Evolutionary conservation across 2,113 vertebrate genomes (phyloP).

Genomic region (Penelope pileata): DNA sequence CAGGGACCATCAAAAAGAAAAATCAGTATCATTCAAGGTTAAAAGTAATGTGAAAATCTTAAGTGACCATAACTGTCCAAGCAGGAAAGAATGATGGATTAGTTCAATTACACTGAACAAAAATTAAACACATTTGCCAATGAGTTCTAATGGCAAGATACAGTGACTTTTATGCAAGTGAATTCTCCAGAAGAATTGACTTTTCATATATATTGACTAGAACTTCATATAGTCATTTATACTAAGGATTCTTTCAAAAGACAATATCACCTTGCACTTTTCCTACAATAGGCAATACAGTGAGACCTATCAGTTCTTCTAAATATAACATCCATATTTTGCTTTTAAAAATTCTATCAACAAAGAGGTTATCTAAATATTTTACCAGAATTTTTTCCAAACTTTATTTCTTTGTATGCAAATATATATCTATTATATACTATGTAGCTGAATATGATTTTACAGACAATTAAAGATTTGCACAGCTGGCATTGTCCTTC

Average conservation of each 20-base stretch:
- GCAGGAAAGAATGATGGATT: slow-evolving; percentile 27
- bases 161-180: neutral
- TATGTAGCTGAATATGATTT: neutral
- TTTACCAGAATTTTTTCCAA: neutral
- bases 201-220: neutral
- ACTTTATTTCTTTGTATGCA: neutral
- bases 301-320: neutral
- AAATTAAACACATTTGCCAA: slow-evolving; percentile 46
- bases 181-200: neutral
- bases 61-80: slow-evolving; percentile 40
- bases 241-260: neutral
- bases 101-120: slow-evolving; percentile 11
- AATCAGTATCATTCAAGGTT: slow-evolving; percentile 9
- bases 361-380: neutral
- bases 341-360: neutral
- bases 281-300: neutral
- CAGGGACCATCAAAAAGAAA: neutral
- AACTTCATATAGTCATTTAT: neutral
- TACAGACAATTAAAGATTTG: neutral
- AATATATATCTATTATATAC: neutral
- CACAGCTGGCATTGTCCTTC: neutral
- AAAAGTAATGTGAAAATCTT: slow-evolving; percentile 19
- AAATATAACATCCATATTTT: neutral
- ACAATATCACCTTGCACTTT: neutral
- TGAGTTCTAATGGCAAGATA: neutral